Evolutionary conservation across 2,113 vertebrate species (phyloP).

Genomic region (Albula glossodonta): DNA sequence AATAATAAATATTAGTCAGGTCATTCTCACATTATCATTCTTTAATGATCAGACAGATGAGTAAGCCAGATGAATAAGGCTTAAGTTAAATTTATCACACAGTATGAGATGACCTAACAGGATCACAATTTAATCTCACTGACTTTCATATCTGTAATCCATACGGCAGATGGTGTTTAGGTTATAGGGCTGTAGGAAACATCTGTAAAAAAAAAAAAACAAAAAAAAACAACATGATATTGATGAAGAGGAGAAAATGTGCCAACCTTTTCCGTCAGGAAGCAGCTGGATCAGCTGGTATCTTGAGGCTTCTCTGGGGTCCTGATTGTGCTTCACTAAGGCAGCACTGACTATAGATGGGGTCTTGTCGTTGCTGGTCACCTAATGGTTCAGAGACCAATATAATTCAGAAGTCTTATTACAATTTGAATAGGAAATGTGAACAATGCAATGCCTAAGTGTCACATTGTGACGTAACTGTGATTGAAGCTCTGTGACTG

Average conservation of each 20-base stretch:
- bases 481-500: background rate
- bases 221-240: background rate
- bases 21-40: background rate
- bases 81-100: background rate
- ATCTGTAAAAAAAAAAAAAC: background rate
- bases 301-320: conserved; percentile 65
- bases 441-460: conserved; percentile 8
- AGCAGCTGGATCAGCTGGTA: conserved; percentile 86
- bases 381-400: conserved; percentile 60
- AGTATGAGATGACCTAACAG: background rate
- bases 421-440: conserved; percentile 16
- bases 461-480: background rate
- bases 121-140: background rate
- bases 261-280: conserved; percentile 82
- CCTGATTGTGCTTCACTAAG: conserved; percentile 85
- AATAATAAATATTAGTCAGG: background rate
- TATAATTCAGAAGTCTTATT: conserved; percentile 33
- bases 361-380: conserved; percentile 88
- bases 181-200: background rate
- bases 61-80: background rate
- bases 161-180: background rate
- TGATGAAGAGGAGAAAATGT: background rate
- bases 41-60: background rate
- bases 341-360: conserved; percentile 80
- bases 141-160: background rate